phyloP scores from a whole-genome alignment of 1,140 invertebrate species.

The Nephila pilipes region DNA sequence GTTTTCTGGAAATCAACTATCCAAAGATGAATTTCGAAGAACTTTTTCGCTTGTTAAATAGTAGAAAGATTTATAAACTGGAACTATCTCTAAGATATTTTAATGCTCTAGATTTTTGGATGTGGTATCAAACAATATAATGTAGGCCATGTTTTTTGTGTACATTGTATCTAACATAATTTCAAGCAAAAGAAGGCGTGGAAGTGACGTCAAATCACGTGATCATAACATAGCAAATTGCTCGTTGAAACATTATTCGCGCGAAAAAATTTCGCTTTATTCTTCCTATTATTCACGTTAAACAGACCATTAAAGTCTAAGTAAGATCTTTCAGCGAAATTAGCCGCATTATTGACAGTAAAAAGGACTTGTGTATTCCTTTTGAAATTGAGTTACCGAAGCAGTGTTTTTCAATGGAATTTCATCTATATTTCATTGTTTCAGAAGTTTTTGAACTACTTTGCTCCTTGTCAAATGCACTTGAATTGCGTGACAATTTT shows the following conservation, averaged over 20 bases:
- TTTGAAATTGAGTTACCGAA: constrained; percentile 35
- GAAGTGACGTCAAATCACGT: constrained; percentile 26
- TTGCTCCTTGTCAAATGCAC: neutral
- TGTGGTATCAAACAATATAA: constrained; percentile 52
- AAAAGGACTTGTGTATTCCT: constrained; percentile 30
- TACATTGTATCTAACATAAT: constrained; percentile 66
- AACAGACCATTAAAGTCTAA: constrained; percentile 63
- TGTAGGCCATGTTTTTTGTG: constrained; percentile 59
- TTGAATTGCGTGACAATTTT: constrained; percentile 30
- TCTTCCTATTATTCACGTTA: constrained; percentile 22
- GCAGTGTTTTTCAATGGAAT: constrained; percentile 27
- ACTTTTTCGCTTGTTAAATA: constrained; percentile 50
- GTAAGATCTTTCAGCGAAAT: neutral
- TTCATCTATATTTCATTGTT: neutral
- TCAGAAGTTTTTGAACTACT: neutral
- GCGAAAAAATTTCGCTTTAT: constrained; percentile 47
- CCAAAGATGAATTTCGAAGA: neutral
- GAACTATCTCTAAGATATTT: constrained; percentile 71
- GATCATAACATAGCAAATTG: neutral
- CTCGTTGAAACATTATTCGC: neutral
- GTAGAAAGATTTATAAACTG: constrained; percentile 52
- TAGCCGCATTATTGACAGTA: constrained; percentile 25
- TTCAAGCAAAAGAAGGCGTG: constrained; percentile 32
- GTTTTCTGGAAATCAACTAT: constrained; percentile 1
- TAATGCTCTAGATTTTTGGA: constrained; percentile 70